Evolutionary conservation across 2,113 vertebrate species (phyloP).

Genomic region (Aramus guarauna): DNA sequence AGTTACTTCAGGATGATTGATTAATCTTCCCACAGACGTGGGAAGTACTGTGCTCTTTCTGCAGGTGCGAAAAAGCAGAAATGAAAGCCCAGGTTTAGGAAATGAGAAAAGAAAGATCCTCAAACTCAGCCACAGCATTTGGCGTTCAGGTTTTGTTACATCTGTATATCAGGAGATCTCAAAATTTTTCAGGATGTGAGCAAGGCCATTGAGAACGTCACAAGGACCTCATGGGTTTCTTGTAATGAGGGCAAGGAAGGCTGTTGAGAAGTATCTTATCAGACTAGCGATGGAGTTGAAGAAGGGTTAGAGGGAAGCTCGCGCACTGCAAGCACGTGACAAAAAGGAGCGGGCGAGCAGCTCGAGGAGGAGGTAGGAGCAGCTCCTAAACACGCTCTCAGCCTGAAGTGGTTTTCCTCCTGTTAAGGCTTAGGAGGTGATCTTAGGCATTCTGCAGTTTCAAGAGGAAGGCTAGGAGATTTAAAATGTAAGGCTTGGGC

Average conservation of each 20-base stretch:
- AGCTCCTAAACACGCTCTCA: background rate
- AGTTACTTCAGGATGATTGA: background rate
- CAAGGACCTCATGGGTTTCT: background rate
- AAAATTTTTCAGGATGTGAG: background rate
- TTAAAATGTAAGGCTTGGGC: background rate
- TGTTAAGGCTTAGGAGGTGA: background rate
- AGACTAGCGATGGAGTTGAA: background rate
- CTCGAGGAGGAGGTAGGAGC: background rate
- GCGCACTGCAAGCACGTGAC: accelerated
- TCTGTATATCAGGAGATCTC: background rate
- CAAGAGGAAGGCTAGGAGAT: background rate
- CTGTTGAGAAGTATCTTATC: background rate
- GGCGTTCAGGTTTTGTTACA: background rate
- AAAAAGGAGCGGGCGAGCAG: background rate
- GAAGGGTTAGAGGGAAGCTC: background rate
- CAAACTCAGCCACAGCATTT: background rate
- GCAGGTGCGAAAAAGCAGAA: background rate
- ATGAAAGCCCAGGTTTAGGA: background rate
- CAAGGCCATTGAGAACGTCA: background rate
- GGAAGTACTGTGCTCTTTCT: background rate
- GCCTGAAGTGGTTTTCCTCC: background rate
- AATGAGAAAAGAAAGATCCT: background rate
- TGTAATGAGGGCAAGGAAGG: background rate
- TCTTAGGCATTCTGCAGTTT: background rate
- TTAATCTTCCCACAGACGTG: background rate